A percentile compares a stretch with the other conserved stretches of the same genome.
Conservation (phyloP, 2,888 invertebrate genomes). For the Hesperia comma region DNA sequence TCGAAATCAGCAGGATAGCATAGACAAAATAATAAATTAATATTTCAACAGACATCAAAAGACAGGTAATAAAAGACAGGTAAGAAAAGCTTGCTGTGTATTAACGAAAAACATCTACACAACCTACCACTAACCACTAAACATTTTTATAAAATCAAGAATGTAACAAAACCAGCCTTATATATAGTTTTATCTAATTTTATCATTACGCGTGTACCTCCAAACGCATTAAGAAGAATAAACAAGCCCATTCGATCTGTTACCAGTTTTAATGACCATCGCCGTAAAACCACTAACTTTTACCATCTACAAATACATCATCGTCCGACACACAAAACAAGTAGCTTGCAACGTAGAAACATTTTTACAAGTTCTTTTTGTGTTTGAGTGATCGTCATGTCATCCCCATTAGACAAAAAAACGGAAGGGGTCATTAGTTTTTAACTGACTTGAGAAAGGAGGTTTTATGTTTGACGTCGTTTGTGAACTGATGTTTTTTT, state of each 20-base stretch:
- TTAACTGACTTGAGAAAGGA: too few species aligned
- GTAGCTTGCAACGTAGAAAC: not conserved
- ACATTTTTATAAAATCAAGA: not conserved
- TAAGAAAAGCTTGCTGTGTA: too few species aligned
- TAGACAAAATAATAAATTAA: too few species aligned
- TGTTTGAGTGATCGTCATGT: not conserved
- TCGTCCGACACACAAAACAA: not conserved
- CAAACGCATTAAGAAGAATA: slow-evolving; percentile 1
- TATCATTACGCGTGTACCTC: not conserved
- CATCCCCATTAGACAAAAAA: not conserved
- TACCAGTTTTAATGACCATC: slow-evolving; percentile 1
- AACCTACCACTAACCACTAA: too few species aligned
- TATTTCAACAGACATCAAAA: too few species aligned
- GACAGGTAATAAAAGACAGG: too few species aligned
- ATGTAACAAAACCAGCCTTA: not conserved
- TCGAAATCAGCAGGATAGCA: too few species aligned
- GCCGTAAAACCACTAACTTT: not conserved
- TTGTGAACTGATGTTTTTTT: too few species aligned
- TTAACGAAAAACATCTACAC: not conserved
- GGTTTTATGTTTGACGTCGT: too few species aligned
- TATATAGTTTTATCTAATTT: not conserved
- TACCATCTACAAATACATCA: not conserved
- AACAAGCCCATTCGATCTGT: not conserved
- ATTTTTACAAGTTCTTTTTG: not conserved
- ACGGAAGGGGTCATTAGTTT: not conserved